Evolutionary conservation across 2,888 invertebrate species (phyloP).

Genomic region (Cephus nigrinus): DNA sequence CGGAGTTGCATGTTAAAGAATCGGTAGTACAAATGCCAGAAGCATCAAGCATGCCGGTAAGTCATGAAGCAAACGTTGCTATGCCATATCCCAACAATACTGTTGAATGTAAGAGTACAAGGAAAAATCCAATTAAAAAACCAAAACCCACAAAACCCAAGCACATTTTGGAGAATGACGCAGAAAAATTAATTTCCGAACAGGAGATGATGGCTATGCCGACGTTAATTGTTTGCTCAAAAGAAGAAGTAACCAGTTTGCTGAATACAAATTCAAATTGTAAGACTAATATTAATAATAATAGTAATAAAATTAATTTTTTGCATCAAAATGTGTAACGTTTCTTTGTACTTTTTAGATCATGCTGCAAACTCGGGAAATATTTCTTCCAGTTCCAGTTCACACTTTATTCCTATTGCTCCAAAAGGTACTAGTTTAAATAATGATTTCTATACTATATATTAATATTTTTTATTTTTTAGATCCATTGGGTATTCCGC

Average conservation of each 20-base stretch:
- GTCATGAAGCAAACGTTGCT: conserved; percentile 10
- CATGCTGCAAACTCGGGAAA: neutral
- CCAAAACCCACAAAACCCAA: conserved; percentile 23
- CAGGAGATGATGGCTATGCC: conserved; percentile 46
- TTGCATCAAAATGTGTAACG: neutral
- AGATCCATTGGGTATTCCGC: neutral
- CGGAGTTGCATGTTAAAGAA: neutral
- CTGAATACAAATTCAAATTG: conserved; percentile 18
- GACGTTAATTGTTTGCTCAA: conserved; percentile 52
- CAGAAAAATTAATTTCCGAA: conserved; percentile 27
- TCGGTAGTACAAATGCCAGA: neutral
- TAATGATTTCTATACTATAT: neutral
- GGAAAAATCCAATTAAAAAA: conserved; percentile 8
- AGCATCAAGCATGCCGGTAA: conserved; percentile 6
- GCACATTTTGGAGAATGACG: conserved; percentile 12
- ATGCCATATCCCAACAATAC: conserved; percentile 2
- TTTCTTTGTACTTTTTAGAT: neutral
- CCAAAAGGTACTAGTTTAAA: conserved; percentile 38
- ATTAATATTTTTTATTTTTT: neutral
- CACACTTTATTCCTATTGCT: conserved; percentile 51
- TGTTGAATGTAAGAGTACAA: neutral
- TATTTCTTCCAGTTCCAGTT: conserved; percentile 23
- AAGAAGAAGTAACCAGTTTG: conserved; percentile 40
- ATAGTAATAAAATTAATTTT: neutral
- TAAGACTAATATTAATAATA: conserved; percentile 12